Evolutionary conservation across 2,113 vertebrate species (phyloP).

Genomic region (Hipposideros armiger): DNA sequence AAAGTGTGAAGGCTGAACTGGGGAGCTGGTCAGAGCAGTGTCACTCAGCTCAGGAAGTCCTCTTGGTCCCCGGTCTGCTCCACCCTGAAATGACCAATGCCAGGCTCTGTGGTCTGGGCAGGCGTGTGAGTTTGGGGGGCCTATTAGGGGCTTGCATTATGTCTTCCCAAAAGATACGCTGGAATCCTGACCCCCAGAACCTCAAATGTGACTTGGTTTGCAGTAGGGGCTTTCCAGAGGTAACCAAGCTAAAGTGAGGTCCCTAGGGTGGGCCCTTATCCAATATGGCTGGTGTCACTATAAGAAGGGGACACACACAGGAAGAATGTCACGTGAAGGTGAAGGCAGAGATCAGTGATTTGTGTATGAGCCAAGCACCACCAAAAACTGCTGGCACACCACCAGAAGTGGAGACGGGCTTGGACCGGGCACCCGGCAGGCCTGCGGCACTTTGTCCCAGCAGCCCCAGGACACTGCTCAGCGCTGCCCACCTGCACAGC

Average conservation of each 20-base stretch:
- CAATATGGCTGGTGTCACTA: neutral
- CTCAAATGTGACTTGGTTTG: neutral
- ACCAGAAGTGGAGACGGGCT: accelerated
- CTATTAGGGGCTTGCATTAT: neutral
- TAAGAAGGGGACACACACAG: neutral
- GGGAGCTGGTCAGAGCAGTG: neutral
- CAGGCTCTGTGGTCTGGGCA: neutral
- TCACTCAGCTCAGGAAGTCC: accelerated
- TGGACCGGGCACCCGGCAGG: neutral
- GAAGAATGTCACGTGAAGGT: neutral
- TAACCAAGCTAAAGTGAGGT: neutral
- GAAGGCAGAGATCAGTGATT: neutral
- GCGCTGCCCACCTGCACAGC: neutral
- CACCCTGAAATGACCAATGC: neutral
- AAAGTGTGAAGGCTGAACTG: accelerated
- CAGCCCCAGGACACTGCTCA: neutral
- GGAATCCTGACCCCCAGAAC: neutral
- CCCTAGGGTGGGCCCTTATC: neutral
- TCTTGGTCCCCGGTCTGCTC: neutral
- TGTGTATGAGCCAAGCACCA: too few relatives aligned
- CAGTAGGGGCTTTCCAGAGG: neutral
- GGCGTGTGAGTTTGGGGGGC: neutral
- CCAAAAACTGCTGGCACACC: neutral
- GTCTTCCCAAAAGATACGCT: neutral
- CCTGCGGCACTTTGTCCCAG: neutral